Percentiles rank a stretch among this genome's conserved stretches.
Conservation (phyloP, 2,888 invertebrate genomes). For the Protonemura montana region DNA sequence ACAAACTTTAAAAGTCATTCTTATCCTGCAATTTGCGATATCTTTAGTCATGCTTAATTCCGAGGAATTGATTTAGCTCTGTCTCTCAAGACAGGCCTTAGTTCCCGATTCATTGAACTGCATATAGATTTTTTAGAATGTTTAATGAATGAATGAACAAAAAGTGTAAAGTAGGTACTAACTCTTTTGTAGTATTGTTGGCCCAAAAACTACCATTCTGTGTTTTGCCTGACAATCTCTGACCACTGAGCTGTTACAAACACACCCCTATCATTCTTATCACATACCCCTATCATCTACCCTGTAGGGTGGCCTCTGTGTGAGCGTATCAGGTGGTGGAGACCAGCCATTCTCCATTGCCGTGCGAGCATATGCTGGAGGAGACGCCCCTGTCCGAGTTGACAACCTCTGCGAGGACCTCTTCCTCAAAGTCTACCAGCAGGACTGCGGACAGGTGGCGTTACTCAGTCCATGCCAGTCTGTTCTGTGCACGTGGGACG, state of each 20-base stretch:
- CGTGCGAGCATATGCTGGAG: conserved; percentile 75
- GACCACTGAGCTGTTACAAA: background rate
- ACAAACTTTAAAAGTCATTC: too few relatives aligned
- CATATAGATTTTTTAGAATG: too few relatives aligned
- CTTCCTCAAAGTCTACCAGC: conserved; percentile 79
- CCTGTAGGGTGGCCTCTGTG: conserved; percentile 71
- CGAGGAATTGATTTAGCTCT: too few relatives aligned
- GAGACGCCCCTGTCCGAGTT: conserved; percentile 83
- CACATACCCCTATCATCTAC: background rate
- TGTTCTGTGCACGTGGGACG: conserved; percentile 85
- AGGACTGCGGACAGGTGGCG: conserved; percentile 67
- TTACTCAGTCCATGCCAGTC: conserved; percentile 78
- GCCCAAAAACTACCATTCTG: too few relatives aligned
- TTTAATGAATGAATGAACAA: too few relatives aligned
- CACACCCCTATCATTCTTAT: too few relatives aligned
- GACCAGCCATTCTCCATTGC: conserved; percentile 77
- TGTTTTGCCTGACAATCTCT: background rate
- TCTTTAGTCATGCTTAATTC: too few relatives aligned
- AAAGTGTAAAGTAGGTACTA: too few relatives aligned
- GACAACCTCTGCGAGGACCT: conserved; percentile 85
- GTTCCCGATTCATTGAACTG: too few relatives aligned
- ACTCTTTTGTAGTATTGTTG: too few relatives aligned
- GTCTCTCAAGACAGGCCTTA: too few relatives aligned
- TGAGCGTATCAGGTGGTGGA: conserved; percentile 77
- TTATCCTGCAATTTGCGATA: too few relatives aligned